phyloP scores from a whole-genome alignment of 2,888 invertebrate genomes.

The Melanotus villosus region DNA sequence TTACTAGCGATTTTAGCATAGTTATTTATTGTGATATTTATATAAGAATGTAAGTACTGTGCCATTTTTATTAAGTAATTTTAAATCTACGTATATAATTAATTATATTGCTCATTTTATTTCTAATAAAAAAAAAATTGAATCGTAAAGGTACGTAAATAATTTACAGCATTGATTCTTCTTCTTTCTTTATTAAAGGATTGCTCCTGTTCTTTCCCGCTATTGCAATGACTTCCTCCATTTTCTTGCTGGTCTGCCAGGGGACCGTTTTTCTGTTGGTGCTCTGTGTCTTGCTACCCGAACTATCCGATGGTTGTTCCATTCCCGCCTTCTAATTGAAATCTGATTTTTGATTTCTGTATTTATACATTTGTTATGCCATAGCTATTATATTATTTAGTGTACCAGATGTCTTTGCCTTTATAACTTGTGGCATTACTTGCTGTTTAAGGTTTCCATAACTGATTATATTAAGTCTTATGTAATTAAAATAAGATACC shows the following conservation, averaged over 20 bases:
- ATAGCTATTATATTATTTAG: neutral
- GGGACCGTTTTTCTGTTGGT: too few relatives aligned
- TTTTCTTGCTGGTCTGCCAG: too few relatives aligned
- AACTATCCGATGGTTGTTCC: too few relatives aligned
- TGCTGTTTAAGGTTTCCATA: constrained; percentile 7
- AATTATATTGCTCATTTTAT: constrained; percentile 2
- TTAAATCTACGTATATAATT: neutral
- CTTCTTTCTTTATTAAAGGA: too few relatives aligned
- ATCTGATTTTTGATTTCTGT: neutral
- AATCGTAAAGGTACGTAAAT: too few relatives aligned
- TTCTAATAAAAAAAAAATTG: neutral
- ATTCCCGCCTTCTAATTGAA: too few relatives aligned
- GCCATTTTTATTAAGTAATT: constrained; percentile 30
- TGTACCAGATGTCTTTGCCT: neutral
- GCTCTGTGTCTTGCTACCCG: too few relatives aligned
- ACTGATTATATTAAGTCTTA: neutral
- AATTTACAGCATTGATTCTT: too few relatives aligned
- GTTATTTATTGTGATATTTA: constrained; percentile 39
- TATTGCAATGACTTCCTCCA: too few relatives aligned
- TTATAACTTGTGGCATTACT: constrained; percentile 4
- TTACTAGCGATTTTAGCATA: constrained; percentile 14
- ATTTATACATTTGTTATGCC: neutral
- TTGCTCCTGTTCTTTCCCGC: too few relatives aligned
- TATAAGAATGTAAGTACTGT: constrained; percentile 20
- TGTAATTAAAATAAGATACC: too few relatives aligned